Evolutionary conservation across 2,888 invertebrate genomes (phyloP).

Genomic region (Scotopteryx bipunctaria): DNA sequence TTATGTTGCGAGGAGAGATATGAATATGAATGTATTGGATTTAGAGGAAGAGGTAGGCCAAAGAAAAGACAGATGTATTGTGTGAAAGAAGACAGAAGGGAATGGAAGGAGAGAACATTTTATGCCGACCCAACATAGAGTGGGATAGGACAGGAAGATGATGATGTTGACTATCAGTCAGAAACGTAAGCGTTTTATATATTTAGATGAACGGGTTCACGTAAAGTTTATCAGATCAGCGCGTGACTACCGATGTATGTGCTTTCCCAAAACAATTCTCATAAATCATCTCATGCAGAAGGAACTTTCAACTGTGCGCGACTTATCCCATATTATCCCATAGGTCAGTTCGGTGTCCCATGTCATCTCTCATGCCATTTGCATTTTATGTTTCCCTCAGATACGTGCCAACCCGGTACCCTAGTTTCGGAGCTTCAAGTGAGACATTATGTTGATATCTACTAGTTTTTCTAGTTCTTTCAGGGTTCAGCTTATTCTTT

Average conservation of each 20-base stretch:
- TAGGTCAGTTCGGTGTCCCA: slow-evolving; percentile 31
- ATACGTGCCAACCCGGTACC: slow-evolving; percentile 30
- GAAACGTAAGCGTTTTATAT: not conserved
- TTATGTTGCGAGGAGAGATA: too few species aligned
- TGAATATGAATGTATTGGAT: too few species aligned
- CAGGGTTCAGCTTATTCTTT: too few species aligned
- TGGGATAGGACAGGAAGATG: too few species aligned
- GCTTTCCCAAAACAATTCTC: slow-evolving; percentile 5
- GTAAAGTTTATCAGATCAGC: not conserved
- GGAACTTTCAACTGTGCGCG: slow-evolving; percentile 22
- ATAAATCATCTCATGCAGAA: slow-evolving; percentile 28
- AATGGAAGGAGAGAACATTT: too few species aligned
- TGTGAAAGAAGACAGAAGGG: too few species aligned
- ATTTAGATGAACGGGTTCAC: too few species aligned
- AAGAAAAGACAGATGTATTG: too few species aligned
- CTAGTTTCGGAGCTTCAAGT: slow-evolving; percentile 25
- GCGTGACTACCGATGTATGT: not conserved
- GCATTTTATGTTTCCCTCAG: slow-evolving; percentile 36
- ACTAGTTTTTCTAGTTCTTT: slow-evolving; percentile 10
- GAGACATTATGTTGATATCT: slow-evolving; percentile 9
- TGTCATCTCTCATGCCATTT: slow-evolving; percentile 34
- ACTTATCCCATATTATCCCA: slow-evolving; percentile 24
- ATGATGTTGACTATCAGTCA: too few species aligned
- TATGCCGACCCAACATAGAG: too few species aligned
- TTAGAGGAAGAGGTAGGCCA: too few species aligned